Conservation (phyloP, 2,888 invertebrate species). For the Linhomoeus sp. region DNA sequence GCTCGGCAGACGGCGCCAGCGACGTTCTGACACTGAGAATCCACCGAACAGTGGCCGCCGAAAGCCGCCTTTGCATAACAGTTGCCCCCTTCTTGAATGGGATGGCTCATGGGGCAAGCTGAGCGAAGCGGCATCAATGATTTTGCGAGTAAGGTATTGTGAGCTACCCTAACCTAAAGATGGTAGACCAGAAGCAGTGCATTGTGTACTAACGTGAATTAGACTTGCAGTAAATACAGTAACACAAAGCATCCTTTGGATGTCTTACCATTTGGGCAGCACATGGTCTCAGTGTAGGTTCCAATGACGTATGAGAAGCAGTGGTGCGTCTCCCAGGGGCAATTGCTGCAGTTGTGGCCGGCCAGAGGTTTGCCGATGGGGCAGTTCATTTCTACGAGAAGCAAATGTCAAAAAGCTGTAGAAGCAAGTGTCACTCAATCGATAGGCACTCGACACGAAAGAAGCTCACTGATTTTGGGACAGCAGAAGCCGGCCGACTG, state of each 20-base stretch:
- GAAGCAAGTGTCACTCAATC: too few species aligned
- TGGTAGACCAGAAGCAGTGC: too few species aligned
- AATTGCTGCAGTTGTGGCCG: conserved; percentile 8
- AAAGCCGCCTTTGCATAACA: conserved; percentile 7
- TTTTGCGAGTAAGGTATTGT: too few species aligned
- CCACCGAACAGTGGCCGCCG: conserved; percentile 6
- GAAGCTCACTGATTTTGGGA: conserved; percentile 7
- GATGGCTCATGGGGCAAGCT: conserved; percentile 9
- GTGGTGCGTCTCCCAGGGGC: conserved; percentile 11
- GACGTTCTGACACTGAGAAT: conserved; percentile 8
- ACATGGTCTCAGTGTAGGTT: conserved; percentile 8
- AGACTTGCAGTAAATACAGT: too few species aligned
- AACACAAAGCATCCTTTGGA: too few species aligned
- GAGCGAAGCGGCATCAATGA: too few species aligned
- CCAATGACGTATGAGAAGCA: conserved; percentile 10
- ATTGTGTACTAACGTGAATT: too few species aligned
- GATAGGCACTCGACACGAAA: too few species aligned
- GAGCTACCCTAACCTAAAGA: too few species aligned
- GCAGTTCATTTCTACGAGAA: conserved; percentile 7
- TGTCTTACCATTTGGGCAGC: conserved; percentile 9
- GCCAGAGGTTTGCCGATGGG: conserved; percentile 8
- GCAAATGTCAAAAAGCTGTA: too few species aligned
- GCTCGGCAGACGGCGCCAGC: conserved; percentile 6
- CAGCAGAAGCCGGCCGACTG: conserved; percentile 7
- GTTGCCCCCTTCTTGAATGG: conserved; percentile 7